Evolutionary conservation across 23 tunicate species (phyloP).

Genomic region (Halocynthia aurantium): DNA sequence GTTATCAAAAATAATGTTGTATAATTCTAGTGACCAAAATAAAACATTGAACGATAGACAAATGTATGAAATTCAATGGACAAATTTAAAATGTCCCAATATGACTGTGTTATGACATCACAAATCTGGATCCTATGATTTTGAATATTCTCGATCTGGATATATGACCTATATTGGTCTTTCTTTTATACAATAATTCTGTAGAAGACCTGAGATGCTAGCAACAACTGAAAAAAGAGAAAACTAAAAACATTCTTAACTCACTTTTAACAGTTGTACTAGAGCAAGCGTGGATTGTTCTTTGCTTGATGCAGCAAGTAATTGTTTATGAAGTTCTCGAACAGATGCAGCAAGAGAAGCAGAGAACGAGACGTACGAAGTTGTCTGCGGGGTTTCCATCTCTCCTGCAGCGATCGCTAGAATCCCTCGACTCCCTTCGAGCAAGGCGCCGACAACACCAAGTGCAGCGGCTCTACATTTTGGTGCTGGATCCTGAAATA

Average conservation of each 20-base stretch:
- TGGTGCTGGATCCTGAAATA: slow-evolving; percentile 43
- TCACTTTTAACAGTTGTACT: slow-evolving; percentile 20
- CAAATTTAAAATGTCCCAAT: too few relatives aligned
- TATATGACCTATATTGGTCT: too few relatives aligned
- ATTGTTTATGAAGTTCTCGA: slow-evolving; percentile 41
- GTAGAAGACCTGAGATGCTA: too few relatives aligned
- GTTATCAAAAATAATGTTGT: too few relatives aligned
- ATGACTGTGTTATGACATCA: too few relatives aligned
- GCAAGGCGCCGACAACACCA: slow-evolving; percentile 49
- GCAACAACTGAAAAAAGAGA: too few relatives aligned
- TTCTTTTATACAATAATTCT: too few relatives aligned
- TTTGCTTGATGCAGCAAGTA: slow-evolving; percentile 29
- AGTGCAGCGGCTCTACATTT: slow-evolving; percentile 66
- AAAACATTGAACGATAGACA: too few relatives aligned
- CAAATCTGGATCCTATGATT: too few relatives aligned
- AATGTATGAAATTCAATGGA: too few relatives aligned
- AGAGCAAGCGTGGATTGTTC: slow-evolving; percentile 45
- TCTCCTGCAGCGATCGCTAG: slow-evolving; percentile 49
- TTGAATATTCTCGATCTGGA: too few relatives aligned
- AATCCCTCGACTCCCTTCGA: slow-evolving; percentile 58
- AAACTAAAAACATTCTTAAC: background rate
- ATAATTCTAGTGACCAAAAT: too few relatives aligned
- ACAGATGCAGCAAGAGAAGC: slow-evolving; percentile 50
- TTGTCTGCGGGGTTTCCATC: slow-evolving; percentile 8
- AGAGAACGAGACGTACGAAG: slow-evolving; percentile 71